Evolutionary conservation across 2,888 invertebrate species (phyloP).

Genomic region (Salticus scenicus): DNA sequence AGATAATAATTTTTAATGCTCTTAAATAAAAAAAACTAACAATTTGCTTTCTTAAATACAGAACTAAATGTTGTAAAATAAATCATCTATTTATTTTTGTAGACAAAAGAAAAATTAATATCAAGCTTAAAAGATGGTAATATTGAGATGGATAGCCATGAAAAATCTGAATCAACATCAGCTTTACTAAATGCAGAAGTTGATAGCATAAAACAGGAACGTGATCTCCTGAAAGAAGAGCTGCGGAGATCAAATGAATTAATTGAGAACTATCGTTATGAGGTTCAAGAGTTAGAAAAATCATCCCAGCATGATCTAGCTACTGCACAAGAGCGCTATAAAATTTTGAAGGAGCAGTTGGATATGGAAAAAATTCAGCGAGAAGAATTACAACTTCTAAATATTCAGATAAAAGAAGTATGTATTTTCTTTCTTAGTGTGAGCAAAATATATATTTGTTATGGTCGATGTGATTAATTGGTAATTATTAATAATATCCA

Average conservation of each 20-base stretch:
- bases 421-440: no score
- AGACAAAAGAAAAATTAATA: constrained; percentile 77
- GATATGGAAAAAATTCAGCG: constrained; percentile 76
- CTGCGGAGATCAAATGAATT: constrained; percentile 78
- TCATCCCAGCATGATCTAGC: constrained; percentile 77
- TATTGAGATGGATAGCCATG: constrained; percentile 26
- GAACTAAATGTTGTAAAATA: no score
- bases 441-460: no score
- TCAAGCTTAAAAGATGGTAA: constrained; percentile 74
- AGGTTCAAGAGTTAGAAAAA: constrained; percentile 78
- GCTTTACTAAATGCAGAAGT: constrained; percentile 77
- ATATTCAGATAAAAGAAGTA: constrained; percentile 77
- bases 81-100: background rate
- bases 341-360: constrained; percentile 78
- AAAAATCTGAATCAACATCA: constrained; percentile 34
- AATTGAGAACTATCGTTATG: constrained; percentile 77
- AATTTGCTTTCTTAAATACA: no score
- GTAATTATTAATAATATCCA: no score
- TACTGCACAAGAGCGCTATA: constrained; percentile 76
- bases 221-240: constrained; percentile 80
- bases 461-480: no score
- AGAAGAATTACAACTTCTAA: constrained; percentile 77
- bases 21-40: background rate
- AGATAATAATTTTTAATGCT: no score
- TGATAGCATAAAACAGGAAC: constrained; percentile 80